phyloP scores from a whole-genome alignment of 2,888 invertebrate species.

The Rambutsinella grinnellia region DNA sequence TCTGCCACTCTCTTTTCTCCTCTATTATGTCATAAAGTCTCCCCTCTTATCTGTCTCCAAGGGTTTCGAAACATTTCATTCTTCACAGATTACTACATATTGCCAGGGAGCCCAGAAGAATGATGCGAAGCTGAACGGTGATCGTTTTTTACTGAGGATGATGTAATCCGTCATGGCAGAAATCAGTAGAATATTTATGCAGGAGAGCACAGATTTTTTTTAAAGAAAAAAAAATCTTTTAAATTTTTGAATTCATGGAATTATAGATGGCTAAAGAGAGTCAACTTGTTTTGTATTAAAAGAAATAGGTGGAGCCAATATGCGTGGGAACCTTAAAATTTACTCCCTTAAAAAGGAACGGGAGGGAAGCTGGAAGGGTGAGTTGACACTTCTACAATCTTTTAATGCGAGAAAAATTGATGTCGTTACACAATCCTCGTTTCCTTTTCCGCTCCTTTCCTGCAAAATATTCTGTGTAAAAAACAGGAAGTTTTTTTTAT shows the following conservation, averaged over 20 bases:
- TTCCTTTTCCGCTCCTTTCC: not conserved
- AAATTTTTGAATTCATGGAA: not conserved
- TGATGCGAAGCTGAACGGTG: conserved; percentile 7
- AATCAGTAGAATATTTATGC: conserved; percentile 1
- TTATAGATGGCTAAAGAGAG: not conserved
- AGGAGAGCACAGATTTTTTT: not conserved
- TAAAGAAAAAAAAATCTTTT: conserved; percentile 5
- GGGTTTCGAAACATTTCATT: too few species aligned
- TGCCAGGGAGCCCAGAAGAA: conserved; percentile 1
- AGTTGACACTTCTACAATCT: conserved; percentile 34
- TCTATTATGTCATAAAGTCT: not conserved
- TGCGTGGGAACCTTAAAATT: too few species aligned
- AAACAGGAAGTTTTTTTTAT: not conserved
- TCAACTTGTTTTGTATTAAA: not conserved
- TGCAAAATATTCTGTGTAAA: not conserved
- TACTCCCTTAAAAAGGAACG: not conserved
- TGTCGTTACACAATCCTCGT: not conserved
- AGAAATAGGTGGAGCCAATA: not conserved
- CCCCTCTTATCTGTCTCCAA: too few species aligned
- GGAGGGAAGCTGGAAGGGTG: conserved; percentile 38
- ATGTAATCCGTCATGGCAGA: conserved; percentile 53
- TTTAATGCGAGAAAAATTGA: not conserved
- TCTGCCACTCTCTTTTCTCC: not conserved
- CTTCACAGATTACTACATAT: too few species aligned
- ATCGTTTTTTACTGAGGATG: not conserved